Base-by-base conservation (phyloP, 2,888 invertebrate species). In the Congeria kusceri region DNA sequence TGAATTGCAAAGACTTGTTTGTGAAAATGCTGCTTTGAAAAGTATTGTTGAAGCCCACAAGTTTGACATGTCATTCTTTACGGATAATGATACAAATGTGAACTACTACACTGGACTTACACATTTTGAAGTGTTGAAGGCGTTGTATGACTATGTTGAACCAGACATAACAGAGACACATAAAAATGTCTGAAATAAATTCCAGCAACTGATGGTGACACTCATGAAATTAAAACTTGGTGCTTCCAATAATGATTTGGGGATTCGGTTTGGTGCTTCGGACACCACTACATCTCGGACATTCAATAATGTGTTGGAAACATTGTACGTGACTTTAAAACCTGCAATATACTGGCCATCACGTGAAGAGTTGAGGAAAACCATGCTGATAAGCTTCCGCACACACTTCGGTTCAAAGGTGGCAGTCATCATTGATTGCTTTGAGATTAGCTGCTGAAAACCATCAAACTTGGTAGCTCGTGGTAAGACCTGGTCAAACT, bases 51-150 rank as follows among this genome's bases (percentile, higher is more conserved):
- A 75, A 27, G 44, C 23, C 20, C 13, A 57, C 13, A 63, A 64
- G 25, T 69, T 75, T 57, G 63, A 64, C 29, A 13, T 47, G 47
- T 15, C n/a, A 7, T 75, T 75, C 29, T 68, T 74, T 9, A 1
- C 23, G 32, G 20, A 39, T 49, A 61, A 67, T 61, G 56, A 53
- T 44, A 20, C 9, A 27, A 67, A 53, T 20, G 67, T 67, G 5
- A 57, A 47, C 15, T 66, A 67, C 25, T 66, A 73, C 27, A 73
- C 73, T 46, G 66, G 59, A 5, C 32, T 73, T n/a, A 20, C 73
- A 32, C 44, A 66, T n/a, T 66, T 29, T 47, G n/a, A 32, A 15
- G 39, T 61, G 5, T 23, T 73, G 27, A 59, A 59, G 9, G 39
- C 49, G 5, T 61, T 66, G 61, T 65, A 66, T 27, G 39, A 66